Base-by-base conservation (phyloP, 2,797 vertebrate species). In the Notolabrus celidotus region DNA sequence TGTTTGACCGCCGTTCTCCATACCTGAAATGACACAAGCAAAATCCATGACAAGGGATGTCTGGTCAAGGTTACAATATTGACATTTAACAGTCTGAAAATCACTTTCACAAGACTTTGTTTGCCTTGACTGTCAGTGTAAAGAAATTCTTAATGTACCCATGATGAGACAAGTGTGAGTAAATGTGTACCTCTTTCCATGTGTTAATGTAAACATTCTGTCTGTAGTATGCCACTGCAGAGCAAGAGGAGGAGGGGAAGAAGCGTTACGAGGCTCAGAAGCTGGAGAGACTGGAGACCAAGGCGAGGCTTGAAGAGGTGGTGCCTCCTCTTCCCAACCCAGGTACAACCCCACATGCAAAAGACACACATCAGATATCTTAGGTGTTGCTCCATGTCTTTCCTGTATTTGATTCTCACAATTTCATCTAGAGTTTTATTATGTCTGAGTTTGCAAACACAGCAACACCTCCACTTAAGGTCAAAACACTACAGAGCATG, bases 181-280 rank as follows among this genome's bases (percentile, higher is more conserved):
- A 22, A 23, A 12, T 36, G 39, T 49, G 20, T 19, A 14, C 15
- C 31, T 3, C 10, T 62, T 20, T 58, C 1, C 27, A 31, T 52
- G 1, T 55, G 47, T 60, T 41, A 17, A 34, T 55, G 27, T 38
- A 2, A 79, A 14, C 66, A 20, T 84, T 55, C 38, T 59, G 59
- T 45, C 64, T 85, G 0, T 77, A 99, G 98, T 98, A 97, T 8
- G 66, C 42, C 0, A 93, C 86, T 36, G 90, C 89, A 68, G 96
- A 96, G 52, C 92, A 95, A 83, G 95, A 96, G 77, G 96, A 97
- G 0, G 95, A 96, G 75, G 97, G 96, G 31, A 95, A 85, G 72
- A 96, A 95, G 69, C 95, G 97, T 45, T 98, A 99, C 0, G 96
- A 98, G 54, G 93, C 96, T 62, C 98, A 99, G 89, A 99, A 98